Evolutionary conservation across 1,140 invertebrate genomes (phyloP).

Genomic region (Gonioctena quinquepunctata): DNA sequence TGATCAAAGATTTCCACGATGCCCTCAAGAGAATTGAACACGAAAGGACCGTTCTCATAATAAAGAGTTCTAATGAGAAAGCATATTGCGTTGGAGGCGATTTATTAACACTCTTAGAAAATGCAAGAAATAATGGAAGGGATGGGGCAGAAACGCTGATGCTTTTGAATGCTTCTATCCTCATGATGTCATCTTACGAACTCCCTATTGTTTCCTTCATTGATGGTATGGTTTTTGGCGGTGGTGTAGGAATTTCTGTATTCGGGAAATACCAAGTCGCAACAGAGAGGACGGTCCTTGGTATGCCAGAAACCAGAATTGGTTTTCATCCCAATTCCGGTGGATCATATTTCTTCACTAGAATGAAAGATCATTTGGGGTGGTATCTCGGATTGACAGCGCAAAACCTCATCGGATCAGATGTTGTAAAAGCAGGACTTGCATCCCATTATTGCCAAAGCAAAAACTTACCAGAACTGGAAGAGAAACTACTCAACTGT

Average conservation of each 20-base stretch:
- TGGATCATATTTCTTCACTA: constrained; percentile 86
- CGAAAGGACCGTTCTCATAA: constrained; percentile 81
- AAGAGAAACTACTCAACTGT: constrained; percentile 68
- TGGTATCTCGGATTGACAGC: constrained; percentile 91
- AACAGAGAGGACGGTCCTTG: constrained; percentile 95
- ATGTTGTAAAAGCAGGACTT: constrained; percentile 87
- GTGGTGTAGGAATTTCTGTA: constrained; percentile 95
- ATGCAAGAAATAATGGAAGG: constrained; percentile 65
- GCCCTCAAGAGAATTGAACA: constrained; percentile 84
- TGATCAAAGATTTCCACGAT: constrained; percentile 86
- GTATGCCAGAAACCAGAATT: constrained; percentile 98
- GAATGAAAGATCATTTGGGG: constrained; percentile 85
- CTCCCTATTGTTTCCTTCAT: constrained; percentile 93
- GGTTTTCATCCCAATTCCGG: constrained; percentile 97
- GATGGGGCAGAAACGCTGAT: not conserved
- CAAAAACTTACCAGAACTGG: constrained; percentile 68
- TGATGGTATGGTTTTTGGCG: constrained; percentile 98
- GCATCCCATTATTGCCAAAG: constrained; percentile 89
- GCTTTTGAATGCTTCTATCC: constrained; percentile 50
- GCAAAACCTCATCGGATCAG: constrained; percentile 78
- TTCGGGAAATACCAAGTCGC: constrained; percentile 93
- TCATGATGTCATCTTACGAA: constrained; percentile 88
- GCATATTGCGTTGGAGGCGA: constrained; percentile 99
- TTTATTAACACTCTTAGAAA: constrained; percentile 74
- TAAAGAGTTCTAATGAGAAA: constrained; percentile 90